phyloP scores from a whole-genome alignment of 2,797 vertebrate genomes.

The Cuniculus paca region DNA sequence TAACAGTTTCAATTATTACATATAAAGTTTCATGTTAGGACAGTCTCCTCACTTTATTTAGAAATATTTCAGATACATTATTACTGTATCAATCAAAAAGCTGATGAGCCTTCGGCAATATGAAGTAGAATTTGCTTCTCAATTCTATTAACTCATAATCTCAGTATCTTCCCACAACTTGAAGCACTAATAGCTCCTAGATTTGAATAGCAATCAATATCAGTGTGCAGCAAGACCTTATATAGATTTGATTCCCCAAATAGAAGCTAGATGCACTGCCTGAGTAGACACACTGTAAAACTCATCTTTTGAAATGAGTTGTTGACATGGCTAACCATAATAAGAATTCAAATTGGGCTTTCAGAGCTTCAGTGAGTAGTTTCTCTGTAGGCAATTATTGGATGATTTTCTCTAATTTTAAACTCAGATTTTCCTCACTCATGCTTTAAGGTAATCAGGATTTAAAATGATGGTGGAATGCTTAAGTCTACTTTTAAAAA shows the following conservation, averaged over 20 bases:
- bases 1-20: slow-evolving; percentile 39
- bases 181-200: slow-evolving; percentile 36
- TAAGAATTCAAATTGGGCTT: slow-evolving; percentile 55
- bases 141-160: slow-evolving; percentile 50
- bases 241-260: slow-evolving; percentile 57
- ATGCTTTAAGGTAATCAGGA: slow-evolving; percentile 23
- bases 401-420: slow-evolving; percentile 59
- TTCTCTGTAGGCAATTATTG: slow-evolving; percentile 44
- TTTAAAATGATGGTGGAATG: slow-evolving; percentile 50
- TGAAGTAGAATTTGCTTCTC: slow-evolving; percentile 57
- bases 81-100: slow-evolving; percentile 57
- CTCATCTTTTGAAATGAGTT: slow-evolving; percentile 53
- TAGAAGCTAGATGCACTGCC: slow-evolving; percentile 33
- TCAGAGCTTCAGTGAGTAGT: slow-evolving; percentile 16
- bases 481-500: slow-evolving; percentile 54
- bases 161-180: slow-evolving; percentile 59
- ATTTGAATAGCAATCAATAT: slow-evolving; percentile 55
- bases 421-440: slow-evolving; percentile 55
- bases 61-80: slow-evolving; percentile 44
- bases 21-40: slow-evolving; percentile 7
- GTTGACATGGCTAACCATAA: slow-evolving; percentile 29
- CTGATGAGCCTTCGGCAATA: slow-evolving; percentile 43
- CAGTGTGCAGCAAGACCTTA: slow-evolving; percentile 51
- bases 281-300: slow-evolving; percentile 46
- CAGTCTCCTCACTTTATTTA: neutral